Evolutionary conservation across 2,888 invertebrate genomes (phyloP).

Genomic region (Peribatodes rhomboidaria): DNA sequence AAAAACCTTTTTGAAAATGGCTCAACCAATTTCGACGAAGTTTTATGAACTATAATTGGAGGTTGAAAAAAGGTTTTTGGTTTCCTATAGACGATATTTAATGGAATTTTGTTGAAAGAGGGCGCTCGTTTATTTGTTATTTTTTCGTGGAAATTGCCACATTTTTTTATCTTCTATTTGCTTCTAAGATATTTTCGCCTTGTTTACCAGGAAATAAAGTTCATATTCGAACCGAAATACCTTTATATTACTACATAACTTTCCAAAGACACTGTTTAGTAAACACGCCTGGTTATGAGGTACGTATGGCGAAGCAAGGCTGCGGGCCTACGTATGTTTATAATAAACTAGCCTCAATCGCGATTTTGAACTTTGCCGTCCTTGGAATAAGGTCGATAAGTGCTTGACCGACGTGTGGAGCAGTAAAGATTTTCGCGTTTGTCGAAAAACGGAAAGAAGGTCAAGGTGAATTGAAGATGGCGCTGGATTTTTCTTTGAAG

Average conservation of each 20-base stretch:
- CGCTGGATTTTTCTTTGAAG: slow-evolving; percentile 25
- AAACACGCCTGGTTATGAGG: slow-evolving; percentile 55
- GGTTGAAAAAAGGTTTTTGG: too few relatives aligned
- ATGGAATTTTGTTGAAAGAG: neutral
- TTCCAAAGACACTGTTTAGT: slow-evolving; percentile 48
- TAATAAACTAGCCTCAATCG: slow-evolving; percentile 24
- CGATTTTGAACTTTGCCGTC: slow-evolving; percentile 17
- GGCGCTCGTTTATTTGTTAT: neutral
- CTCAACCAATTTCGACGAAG: too few relatives aligned
- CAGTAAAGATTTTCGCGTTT: slow-evolving; percentile 27
- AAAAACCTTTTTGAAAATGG: too few relatives aligned
- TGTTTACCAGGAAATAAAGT: slow-evolving; percentile 22
- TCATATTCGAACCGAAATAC: slow-evolving; percentile 27
- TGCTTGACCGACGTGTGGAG: slow-evolving; percentile 1
- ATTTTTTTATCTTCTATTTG: neutral
- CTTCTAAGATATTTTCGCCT: slow-evolving; percentile 1
- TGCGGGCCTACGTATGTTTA: slow-evolving; percentile 38
- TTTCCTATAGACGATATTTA: neutral
- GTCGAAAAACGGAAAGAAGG: slow-evolving; percentile 34
- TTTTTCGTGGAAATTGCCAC: neutral
- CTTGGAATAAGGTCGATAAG: slow-evolving; percentile 27
- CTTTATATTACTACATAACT: slow-evolving; percentile 42
- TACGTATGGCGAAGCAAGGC: slow-evolving; percentile 51
- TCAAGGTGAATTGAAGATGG: slow-evolving; percentile 29
- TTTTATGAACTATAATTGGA: too few relatives aligned